phyloP scores from a whole-genome alignment of 2,888 invertebrate genomes.

The Deladenus siricidicola region DNA sequence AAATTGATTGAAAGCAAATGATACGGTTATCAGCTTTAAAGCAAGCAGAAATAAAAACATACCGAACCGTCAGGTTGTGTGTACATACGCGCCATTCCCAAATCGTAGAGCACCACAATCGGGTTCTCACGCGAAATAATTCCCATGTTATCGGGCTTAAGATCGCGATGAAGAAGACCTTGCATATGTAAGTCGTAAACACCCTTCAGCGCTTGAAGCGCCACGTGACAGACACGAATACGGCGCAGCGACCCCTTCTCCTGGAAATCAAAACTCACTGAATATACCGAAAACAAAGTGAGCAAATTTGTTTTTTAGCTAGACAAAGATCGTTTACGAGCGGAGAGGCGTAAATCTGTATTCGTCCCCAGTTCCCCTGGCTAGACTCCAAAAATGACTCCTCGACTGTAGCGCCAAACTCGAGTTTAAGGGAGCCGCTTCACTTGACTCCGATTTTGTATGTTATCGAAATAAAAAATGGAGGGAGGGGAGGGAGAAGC shows the following conservation, averaged over 20 bases:
- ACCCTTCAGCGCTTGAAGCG: constrained; percentile 28
- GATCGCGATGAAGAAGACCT: constrained; percentile 29
- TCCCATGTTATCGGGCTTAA: constrained; percentile 31
- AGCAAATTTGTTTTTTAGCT: too few relatives aligned
- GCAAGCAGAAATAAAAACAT: neutral
- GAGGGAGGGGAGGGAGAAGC: too few relatives aligned
- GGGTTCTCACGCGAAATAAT: constrained; percentile 17
- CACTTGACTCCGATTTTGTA: too few relatives aligned
- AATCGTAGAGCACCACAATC: constrained; percentile 26
- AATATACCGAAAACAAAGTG: too few relatives aligned
- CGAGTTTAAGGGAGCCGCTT: too few relatives aligned
- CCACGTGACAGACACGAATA: constrained; percentile 20
- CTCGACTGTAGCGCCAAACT: too few relatives aligned
- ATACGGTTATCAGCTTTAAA: too few relatives aligned
- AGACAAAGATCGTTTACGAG: too few relatives aligned
- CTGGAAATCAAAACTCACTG: neutral
- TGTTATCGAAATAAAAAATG: too few relatives aligned
- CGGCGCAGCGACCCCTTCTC: constrained; percentile 4
- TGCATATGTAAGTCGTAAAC: constrained; percentile 26
- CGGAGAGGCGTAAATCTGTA: too few relatives aligned
- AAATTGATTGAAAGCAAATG: neutral
- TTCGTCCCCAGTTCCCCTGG: too few relatives aligned
- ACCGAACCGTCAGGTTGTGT: constrained; percentile 1
- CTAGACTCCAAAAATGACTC: too few relatives aligned
- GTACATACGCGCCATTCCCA: constrained; percentile 33